Evolutionary conservation across 2,888 invertebrate genomes (phyloP).

Genomic region (Chesias legatella): DNA sequence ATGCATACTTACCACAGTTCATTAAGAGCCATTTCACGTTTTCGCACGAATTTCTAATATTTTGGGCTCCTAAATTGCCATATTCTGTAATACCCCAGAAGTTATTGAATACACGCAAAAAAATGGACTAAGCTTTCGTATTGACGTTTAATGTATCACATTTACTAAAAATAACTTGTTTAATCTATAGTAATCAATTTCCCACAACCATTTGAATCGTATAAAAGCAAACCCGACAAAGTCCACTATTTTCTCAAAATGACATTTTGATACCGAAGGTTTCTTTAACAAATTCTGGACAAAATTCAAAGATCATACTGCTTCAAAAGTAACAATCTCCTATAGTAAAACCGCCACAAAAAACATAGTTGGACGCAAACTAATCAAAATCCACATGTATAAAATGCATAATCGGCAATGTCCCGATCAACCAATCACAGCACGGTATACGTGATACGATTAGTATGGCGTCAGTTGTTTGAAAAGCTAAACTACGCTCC

Average conservation of each 20-base stretch:
- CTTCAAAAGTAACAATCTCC: conserved; percentile 13
- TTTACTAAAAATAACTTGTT: no score
- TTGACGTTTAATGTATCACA: no score
- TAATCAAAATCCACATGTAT: conserved; percentile 10
- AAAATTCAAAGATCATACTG: conserved; percentile 2
- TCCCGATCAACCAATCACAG: conserved; percentile 16
- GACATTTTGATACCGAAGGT: conserved; percentile 1
- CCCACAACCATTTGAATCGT: conserved; percentile 6
- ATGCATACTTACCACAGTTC: no score
- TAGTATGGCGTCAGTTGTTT: no score
- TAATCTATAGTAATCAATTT: no score
- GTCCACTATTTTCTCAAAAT: conserved; percentile 6
- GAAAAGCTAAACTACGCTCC: background rate
- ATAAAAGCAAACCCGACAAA: conserved; percentile 3
- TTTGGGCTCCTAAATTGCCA: no score
- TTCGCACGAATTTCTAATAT: no score
- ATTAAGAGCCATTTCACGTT: no score
- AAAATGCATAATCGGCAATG: conserved; percentile 13
- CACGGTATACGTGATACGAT: conserved; percentile 3
- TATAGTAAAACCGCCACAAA: conserved; percentile 9
- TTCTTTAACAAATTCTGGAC: conserved; percentile 1
- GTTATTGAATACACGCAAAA: no score
- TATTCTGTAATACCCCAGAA: no score
- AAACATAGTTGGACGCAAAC: conserved; percentile 10
- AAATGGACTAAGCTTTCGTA: no score